Evolutionary conservation across 2,888 invertebrate species (phyloP), one percentile per base, ranked within the genome.

Genomic region (Noctua comes): DNA sequence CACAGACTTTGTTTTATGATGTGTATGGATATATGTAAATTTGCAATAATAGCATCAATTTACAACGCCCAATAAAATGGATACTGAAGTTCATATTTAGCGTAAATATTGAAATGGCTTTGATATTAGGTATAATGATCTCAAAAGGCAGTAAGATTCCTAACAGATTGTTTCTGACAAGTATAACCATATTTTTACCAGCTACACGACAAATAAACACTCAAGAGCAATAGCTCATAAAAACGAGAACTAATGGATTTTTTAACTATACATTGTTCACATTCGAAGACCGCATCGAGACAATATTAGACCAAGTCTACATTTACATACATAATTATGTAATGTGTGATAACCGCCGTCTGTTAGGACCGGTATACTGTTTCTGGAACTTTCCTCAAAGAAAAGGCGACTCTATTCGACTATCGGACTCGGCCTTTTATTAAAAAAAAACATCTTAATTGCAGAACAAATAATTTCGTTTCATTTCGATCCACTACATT

Each of bases 261-360:
- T 74, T 79, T 86, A 72, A 85, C n/a, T 46, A 5, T 2, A 10
- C 36, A 85, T 85, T 85, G 84, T 85, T 79, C 69, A 54, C 10
- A 13, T 1, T 65, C 70, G 54, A 57, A 27, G 21, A 83, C 73
- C 83, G 75, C 68, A 68, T 71, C 83, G 65, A 64, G 16, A 59
- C 46, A 6, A 51, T 69, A 51, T n/a, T 68, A 66, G 24, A 66
- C 11, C 2, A 40, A 73, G 6, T 46, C n/a, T 59, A 27, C 0
- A 21, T 46, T 43, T 65, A 40, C 40, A n/a, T n/a, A n/a, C n/a
- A n/a, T n/a, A n/a, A n/a, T 0, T 10, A 64, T 16, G 13, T 21
- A 27, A 51, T 31, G 21, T 2, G 24, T 27, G 57, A 59, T 81
- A 71, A 68, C 24, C n/a, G 59, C 6, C 7, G 1, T 68, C 65